These are phyloP conservation scores for Lepidurus apus DNA, from an alignment of 1,140 invertebrate species.

Conservation along the genomic window DNA sequence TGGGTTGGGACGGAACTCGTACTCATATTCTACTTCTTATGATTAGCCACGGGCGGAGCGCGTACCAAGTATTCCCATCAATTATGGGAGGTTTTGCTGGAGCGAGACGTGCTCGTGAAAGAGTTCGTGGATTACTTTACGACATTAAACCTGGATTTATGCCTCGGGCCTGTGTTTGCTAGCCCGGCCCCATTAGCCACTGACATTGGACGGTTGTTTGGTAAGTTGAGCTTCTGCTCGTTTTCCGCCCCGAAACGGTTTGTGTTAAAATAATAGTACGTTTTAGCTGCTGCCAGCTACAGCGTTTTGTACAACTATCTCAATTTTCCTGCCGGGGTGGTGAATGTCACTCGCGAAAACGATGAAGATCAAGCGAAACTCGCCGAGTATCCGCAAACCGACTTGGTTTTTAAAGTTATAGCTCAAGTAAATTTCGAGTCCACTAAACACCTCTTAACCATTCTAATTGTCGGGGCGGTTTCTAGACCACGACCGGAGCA, in stretches of 20 bases:
- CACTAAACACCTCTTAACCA: background rate
- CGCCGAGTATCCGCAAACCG: constrained; percentile 39
- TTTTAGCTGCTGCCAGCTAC: constrained; percentile 38
- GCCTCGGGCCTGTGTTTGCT: constrained; percentile 32
- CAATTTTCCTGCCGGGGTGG: constrained; percentile 44
- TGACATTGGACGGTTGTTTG: constrained; percentile 26
- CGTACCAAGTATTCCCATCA: constrained; percentile 27
- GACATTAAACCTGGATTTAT: constrained; percentile 31
- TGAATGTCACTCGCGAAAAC: constrained; percentile 42
- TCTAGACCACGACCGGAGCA: constrained; percentile 39
- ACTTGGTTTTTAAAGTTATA: constrained; percentile 38
- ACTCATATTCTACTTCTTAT: background rate
- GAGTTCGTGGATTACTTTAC: constrained; percentile 24
- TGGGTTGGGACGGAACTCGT: background rate
- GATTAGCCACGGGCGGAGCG: constrained; percentile 29
- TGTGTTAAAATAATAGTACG: background rate
- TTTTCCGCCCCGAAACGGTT: background rate
- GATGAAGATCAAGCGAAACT: constrained; percentile 41
- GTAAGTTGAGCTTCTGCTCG: constrained; percentile 25
- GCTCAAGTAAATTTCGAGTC: constrained; percentile 39
- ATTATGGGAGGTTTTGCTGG: constrained; percentile 28
- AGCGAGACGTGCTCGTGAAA: constrained; percentile 24
- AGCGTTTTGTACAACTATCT: constrained; percentile 42
- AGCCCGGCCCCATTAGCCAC: constrained; percentile 30
- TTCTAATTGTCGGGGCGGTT: background rate